These are phyloP conservation scores for Melieria picta DNA, from an alignment of 2,888 invertebrate species.

Conservation along the genomic window DNA sequence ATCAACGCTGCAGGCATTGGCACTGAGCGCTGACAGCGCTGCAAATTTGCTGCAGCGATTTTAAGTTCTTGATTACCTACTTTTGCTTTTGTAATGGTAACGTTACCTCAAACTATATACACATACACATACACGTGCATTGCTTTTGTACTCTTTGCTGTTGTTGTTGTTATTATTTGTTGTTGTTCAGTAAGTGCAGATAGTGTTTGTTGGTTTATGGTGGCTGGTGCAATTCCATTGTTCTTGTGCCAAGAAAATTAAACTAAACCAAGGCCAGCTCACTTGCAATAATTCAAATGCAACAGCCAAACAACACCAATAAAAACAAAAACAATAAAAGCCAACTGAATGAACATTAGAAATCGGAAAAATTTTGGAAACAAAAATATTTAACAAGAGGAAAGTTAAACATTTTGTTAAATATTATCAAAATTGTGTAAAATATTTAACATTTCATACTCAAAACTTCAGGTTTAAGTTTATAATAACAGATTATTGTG, in stretches of 20 bases:
- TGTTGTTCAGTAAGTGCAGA: background rate
- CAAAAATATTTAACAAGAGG: background rate
- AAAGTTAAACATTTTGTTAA: background rate
- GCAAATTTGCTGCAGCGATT: slow-evolving; percentile 15
- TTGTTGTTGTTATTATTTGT: slow-evolving; percentile 8
- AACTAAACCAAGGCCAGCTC: slow-evolving; percentile 44
- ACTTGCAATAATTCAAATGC: slow-evolving; percentile 38
- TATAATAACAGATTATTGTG: too few relatives aligned
- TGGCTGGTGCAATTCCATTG: too few relatives aligned
- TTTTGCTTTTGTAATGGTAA: slow-evolving; percentile 4
- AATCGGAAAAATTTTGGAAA: background rate
- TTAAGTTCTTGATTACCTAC: slow-evolving; percentile 32
- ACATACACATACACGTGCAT: background rate
- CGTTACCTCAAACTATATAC: background rate
- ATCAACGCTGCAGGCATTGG: too few relatives aligned
- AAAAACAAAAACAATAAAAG: slow-evolving; percentile 20
- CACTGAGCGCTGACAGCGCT: background rate
- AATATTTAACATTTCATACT: too few relatives aligned
- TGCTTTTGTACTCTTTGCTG: background rate
- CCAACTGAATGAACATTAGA: slow-evolving; percentile 14
- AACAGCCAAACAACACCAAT: slow-evolving; percentile 11
- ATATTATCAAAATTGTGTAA: too few relatives aligned
- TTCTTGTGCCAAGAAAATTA: slow-evolving; percentile 10
- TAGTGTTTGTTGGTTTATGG: too few relatives aligned
- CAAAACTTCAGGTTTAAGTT: too few relatives aligned